Conservation (phyloP, 2,113 vertebrate genomes). For the Atlantisia rogersi region DNA sequence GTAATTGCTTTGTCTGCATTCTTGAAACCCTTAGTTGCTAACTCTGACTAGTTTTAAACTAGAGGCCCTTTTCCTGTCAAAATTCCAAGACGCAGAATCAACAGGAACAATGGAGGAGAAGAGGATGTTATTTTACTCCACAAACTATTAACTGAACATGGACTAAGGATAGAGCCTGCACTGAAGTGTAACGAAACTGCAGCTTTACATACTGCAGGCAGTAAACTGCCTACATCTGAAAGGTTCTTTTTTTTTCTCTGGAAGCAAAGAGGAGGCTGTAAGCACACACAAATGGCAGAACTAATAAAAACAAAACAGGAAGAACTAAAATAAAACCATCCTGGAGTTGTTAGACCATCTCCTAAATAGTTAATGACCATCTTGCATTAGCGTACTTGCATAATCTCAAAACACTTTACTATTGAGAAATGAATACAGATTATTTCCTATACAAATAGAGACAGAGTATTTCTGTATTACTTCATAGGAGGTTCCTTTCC, state of each 20-base stretch:
- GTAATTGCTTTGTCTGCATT: background rate
- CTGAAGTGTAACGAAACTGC: background rate
- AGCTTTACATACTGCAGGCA: background rate
- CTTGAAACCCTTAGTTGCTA: background rate
- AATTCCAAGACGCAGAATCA: constrained; percentile 2
- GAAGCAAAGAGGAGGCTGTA: background rate
- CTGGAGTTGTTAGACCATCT: background rate
- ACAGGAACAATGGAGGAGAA: background rate
- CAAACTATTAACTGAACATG: background rate
- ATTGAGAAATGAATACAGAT: constrained; percentile 19
- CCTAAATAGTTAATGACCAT: background rate
- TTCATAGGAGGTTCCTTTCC: background rate
- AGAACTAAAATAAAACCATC: background rate
- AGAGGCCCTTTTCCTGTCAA: constrained; percentile 10
- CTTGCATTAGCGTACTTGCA: background rate
- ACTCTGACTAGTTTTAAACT: background rate
- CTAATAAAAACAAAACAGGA: background rate
- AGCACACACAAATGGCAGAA: background rate
- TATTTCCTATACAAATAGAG: constrained; percentile 19
- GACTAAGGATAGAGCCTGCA: background rate
- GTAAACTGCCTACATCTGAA: background rate
- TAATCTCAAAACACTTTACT: background rate
- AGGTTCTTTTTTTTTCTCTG: background rate
- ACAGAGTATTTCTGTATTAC: constrained; percentile 9
- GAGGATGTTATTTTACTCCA: background rate